Percentiles rank a stretch among this genome's conserved stretches.
Conservation (phyloP, 2,113 vertebrate genomes). For the Ophiodon elongatus region DNA sequence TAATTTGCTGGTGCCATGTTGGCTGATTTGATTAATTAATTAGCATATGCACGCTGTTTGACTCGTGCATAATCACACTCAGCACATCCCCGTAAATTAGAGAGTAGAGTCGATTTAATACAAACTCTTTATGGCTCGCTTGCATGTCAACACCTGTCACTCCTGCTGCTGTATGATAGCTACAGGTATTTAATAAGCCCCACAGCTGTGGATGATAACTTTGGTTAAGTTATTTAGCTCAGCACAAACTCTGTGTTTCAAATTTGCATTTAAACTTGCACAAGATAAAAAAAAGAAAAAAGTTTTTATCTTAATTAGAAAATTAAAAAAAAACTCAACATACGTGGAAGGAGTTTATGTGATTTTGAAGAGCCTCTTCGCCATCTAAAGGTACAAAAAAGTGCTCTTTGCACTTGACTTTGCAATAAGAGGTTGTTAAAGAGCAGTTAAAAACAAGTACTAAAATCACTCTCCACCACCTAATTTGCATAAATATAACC, state of each 20-base stretch:
- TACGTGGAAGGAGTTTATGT: background rate
- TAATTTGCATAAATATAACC: constrained; percentile 20
- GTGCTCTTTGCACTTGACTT: constrained; percentile 39
- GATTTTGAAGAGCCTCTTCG: constrained; percentile 3
- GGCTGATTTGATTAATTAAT: constrained; percentile 36
- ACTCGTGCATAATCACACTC: constrained; percentile 28
- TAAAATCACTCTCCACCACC: background rate
- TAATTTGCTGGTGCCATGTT: constrained; percentile 18
- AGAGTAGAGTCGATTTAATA: background rate
- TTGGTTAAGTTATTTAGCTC: background rate
- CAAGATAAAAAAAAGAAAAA: background rate
- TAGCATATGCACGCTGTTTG: constrained; percentile 12
- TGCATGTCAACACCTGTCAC: background rate
- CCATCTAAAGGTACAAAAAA: background rate
- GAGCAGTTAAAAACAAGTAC: constrained; percentile 26
- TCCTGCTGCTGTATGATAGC: constrained; percentile 10
- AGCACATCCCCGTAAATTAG: constrained; percentile 24
- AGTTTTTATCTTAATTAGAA: background rate
- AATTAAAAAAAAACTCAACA: background rate
- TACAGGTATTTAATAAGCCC: background rate
- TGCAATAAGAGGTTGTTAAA: constrained; percentile 22
- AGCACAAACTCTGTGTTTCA: background rate
- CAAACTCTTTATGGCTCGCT: background rate
- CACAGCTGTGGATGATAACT: background rate
- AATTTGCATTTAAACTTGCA: background rate